Percentiles rank a stretch among this genome's conserved stretches.
These are phyloP conservation scores for Temnothorax longispinosus DNA, from an alignment of 1,140 invertebrate species.

Conservation along the genomic window DNA sequence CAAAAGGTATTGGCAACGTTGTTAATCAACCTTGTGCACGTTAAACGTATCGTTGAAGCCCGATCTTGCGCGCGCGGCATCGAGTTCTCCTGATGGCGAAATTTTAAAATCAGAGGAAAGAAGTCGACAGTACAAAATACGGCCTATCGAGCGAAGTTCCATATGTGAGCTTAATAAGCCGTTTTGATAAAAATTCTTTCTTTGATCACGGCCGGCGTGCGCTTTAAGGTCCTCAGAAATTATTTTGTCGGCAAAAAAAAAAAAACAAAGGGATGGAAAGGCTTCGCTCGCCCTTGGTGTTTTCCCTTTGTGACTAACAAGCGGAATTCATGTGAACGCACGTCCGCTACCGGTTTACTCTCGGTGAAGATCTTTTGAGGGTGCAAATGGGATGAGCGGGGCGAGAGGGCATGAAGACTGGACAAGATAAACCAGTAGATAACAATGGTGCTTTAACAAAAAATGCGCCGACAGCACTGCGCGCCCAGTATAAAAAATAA, in stretches of 20 bases:
- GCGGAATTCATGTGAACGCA: slow-evolving; percentile 68
- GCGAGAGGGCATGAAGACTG: background rate
- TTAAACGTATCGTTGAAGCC: background rate
- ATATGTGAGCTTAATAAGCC: background rate
- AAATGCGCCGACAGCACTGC: background rate
- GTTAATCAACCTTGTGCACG: slow-evolving; percentile 7
- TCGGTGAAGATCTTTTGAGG: slow-evolving; percentile 52
- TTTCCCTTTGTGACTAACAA: slow-evolving; percentile 68
- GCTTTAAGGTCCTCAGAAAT: slow-evolving; percentile 54
- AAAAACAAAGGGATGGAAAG: background rate
- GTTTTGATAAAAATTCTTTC: slow-evolving; percentile 61
- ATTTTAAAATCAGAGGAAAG: slow-evolving; percentile 6
- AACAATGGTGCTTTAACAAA: slow-evolving; percentile 35
- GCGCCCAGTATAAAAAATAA: background rate
- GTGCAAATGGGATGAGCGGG: slow-evolving; percentile 10
- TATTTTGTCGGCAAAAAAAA: slow-evolving; percentile 36
- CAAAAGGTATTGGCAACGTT: background rate
- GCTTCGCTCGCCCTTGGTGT: slow-evolving; percentile 4
- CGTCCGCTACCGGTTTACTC: slow-evolving; percentile 49
- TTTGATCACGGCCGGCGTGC: slow-evolving; percentile 59
- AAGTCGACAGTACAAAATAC: background rate
- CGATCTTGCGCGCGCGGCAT: background rate
- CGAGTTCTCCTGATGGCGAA: background rate
- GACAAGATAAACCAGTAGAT: slow-evolving; percentile 29
- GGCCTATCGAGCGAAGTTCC: background rate